Percentiles rank a stretch among this genome's conserved stretches.
These are phyloP conservation scores for Garrulus glandarius DNA, from an alignment of 2,797 vertebrate species.

Conservation along the genomic window DNA sequence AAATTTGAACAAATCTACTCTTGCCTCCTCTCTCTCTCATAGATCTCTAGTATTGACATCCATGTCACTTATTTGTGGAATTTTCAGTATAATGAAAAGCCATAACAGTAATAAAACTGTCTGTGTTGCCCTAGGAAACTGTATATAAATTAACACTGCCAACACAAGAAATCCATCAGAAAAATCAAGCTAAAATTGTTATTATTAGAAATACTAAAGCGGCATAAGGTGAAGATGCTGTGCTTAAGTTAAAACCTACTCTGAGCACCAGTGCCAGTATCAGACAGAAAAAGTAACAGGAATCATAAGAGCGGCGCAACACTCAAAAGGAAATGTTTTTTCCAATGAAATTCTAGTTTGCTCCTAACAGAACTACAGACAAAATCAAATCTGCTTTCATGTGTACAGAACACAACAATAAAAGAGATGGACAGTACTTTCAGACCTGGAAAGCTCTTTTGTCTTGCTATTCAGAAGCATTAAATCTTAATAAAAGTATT, in stretches of 20 bases:
- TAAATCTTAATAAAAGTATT: neutral
- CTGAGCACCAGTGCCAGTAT: neutral
- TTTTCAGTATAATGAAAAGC: conserved; percentile 22
- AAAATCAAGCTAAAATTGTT: neutral
- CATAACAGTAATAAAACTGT: neutral
- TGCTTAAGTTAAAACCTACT: neutral
- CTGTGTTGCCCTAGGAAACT: neutral
- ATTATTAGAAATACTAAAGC: neutral
- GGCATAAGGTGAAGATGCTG: neutral
- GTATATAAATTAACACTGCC: neutral
- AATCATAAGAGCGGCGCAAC: neutral
- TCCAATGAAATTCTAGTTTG: neutral
- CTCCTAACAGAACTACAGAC: neutral
- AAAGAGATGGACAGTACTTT: neutral
- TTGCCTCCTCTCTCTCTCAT: neutral
- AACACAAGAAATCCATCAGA: neutral
- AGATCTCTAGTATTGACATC: neutral
- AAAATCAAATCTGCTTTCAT: neutral
- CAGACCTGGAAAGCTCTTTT: neutral
- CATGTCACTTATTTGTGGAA: neutral
- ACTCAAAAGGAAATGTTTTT: neutral
- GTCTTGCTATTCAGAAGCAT: neutral
- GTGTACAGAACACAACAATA: neutral
- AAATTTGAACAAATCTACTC: neutral
- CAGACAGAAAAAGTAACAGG: neutral